Base-by-base conservation (phyloP, 1,140 invertebrate species). In the Euschistus heros region DNA sequence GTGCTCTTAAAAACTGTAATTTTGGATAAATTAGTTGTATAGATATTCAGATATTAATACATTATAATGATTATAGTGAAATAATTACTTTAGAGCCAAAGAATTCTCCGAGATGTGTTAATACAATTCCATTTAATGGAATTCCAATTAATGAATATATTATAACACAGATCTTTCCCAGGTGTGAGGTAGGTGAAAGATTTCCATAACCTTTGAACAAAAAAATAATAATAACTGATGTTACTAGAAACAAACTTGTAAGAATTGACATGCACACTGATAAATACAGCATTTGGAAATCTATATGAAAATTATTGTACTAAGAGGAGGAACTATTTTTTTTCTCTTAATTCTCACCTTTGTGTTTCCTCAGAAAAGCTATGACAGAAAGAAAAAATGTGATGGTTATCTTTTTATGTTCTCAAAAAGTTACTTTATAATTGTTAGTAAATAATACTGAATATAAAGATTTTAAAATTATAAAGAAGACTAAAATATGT, bases 61-160 rank as follows among this genome's bases (percentile, higher is more conserved):
- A 4, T n/a, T 30, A 10, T 37, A 60, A 60, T 27, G 22, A 17
- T 61, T 15, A 6, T 24, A n/a, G 2, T 15, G 15, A 18, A 42
- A 26, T 42, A 73, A 73, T 80, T 78, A 84, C 88, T 79, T 79
- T 83, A 69, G 79, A 77, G n/a, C 85, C 85, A 72, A 92, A 93
- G 72, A 86, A 91, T 71, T 89, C 87, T 60, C 87, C 89, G 8
- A 92, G 74, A 47, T 86, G 86, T 0, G 87, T 81, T 20, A 93
- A 80, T 13, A 93, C 78, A 61, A 95, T 92, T 75, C 89, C 91
- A 72, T 93, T 93, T 72, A 97, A 85, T 0, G 95, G 95, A 67
- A 97, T 95, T n/a, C 96, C 94, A 65, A 97, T 83, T 18, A 97
- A 76, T 0, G 87, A 91, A 74, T 97, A 98, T 66, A 92, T 84